These are phyloP conservation scores for Lymantria dispar DNA, from an alignment of 2,888 invertebrate genomes.

Conservation along the genomic window DNA sequence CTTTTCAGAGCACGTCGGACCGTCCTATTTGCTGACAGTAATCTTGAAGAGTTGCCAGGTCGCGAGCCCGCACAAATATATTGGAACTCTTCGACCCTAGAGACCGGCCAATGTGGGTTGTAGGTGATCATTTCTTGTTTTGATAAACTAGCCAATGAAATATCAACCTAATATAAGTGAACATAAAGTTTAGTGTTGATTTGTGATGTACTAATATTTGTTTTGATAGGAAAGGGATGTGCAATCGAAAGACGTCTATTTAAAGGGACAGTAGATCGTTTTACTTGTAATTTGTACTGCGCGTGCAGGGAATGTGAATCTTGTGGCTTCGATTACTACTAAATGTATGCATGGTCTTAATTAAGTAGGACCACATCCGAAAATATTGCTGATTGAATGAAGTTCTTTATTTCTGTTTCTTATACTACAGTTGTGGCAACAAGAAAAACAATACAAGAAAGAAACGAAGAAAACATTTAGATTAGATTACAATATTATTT, in stretches of 20 bases:
- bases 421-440: too few relatives aligned
- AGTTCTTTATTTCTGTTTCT: background rate
- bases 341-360: constrained; percentile 23
- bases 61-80: constrained; percentile 56
- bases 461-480: too few relatives aligned
- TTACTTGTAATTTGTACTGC: constrained; percentile 67
- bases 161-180: constrained; percentile 9
- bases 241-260: constrained; percentile 62
- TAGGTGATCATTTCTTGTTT: constrained; percentile 51
- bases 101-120: constrained; percentile 52
- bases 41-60: constrained; percentile 65
- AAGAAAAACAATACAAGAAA: too few relatives aligned
- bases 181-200: constrained; percentile 17
- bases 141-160: constrained; percentile 15
- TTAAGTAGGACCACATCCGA: constrained; percentile 12
- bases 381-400: constrained; percentile 6
- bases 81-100: constrained; percentile 63
- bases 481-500: too few relatives aligned
- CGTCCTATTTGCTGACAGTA: constrained; percentile 69
- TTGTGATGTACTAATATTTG: constrained; percentile 31
- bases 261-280: constrained; percentile 62
- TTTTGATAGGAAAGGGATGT: constrained; percentile 59
- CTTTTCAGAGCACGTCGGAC: constrained; percentile 58
- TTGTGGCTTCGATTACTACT: constrained; percentile 9
- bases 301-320: constrained; percentile 54